These are phyloP conservation scores for Lithophane ornitopus DNA, from an alignment of 2,888 invertebrate species.

Conservation along the genomic window DNA sequence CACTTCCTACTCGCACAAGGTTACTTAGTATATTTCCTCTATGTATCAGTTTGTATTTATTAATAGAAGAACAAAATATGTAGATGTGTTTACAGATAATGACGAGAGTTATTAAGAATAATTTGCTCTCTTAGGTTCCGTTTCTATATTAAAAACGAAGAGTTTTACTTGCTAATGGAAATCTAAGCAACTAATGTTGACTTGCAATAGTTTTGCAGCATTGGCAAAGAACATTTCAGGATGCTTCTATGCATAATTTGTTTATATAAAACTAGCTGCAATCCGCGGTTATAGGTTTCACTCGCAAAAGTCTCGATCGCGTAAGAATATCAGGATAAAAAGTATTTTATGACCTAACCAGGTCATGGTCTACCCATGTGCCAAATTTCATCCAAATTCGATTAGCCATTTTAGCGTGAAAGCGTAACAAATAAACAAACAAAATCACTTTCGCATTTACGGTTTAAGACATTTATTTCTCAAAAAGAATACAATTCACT, in stretches of 20 bases:
- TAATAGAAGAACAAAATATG: constrained; percentile 51
- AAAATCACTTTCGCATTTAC: no score
- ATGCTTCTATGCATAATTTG: neutral
- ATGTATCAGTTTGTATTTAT: constrained; percentile 73
- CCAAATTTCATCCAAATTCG: no score
- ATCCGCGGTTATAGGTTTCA: no score
- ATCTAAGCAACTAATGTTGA: constrained; percentile 2
- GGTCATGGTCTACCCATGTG: no score
- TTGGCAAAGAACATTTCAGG: neutral
- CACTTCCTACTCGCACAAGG: constrained; percentile 78
- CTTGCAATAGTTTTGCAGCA: constrained; percentile 4
- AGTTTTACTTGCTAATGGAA: constrained; percentile 25
- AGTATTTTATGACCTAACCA: no score
- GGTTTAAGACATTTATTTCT: no score
- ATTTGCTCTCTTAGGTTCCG: constrained; percentile 15
- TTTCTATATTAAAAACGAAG: constrained; percentile 15
- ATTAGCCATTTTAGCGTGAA: no score
- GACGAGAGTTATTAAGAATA: constrained; percentile 37
- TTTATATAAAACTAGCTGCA: neutral
- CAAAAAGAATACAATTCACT: no score
- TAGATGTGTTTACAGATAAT: constrained; percentile 35
- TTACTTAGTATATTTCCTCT: constrained; percentile 72
- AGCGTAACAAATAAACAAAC: no score
- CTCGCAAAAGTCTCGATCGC: no score
- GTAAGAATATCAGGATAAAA: no score